Evolutionary conservation across 2,797 vertebrate species (phyloP), one percentile per base, ranked within the genome.

Genomic region (Eulemur albifrons): DNA sequence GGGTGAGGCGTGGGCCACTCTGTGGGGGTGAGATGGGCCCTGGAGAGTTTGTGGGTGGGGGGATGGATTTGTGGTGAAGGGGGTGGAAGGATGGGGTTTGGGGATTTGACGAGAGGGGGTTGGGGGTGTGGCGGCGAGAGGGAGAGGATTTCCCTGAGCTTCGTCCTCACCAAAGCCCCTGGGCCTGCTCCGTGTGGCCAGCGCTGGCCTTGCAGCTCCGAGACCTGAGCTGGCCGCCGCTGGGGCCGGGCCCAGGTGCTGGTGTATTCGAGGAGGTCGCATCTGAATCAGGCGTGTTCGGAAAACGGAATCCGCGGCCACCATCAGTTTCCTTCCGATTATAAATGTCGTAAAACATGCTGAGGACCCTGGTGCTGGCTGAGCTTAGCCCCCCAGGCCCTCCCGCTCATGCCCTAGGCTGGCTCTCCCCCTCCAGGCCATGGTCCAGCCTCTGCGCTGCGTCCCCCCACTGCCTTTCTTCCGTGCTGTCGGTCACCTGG

Each of bases 181-280:
- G n/a, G 57, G 30, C 35, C 27, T 0, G 12, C 18, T 35, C 30
- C 0, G 1, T 61, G 79, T 7, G 48, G 32, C 57, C 0, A 1
- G 30, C 25, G 0, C 8, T 0, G 9, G 35, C 2, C 2, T 11
- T 0, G 4, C 40, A 40, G 32, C 38, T 50, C 3, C 63, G n/a
- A 21, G 61, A 17, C 12, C 3, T 5, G 54, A 2, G 27, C 2
- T 12, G 9, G 35, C 2, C 2, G 0, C 5, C 0, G 0, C 3
- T 13, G 32, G 54, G 54, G 17, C 27, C 45, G 30, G 11, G 20
- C n/a, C 27, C 40, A 21, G 57, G 57, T 12, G 45, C 23, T 20
- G 5, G 7, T 6, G 30, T 50, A 4, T 54, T 35, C 50, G 18
- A 40, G 52, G 43, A 86, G 81, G 6, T 13, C 0, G 0, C 3